Percentiles rank a stretch among this genome's conserved stretches.
Conservation (phyloP, 2,888 invertebrate genomes). For the Dynastes grantii region DNA sequence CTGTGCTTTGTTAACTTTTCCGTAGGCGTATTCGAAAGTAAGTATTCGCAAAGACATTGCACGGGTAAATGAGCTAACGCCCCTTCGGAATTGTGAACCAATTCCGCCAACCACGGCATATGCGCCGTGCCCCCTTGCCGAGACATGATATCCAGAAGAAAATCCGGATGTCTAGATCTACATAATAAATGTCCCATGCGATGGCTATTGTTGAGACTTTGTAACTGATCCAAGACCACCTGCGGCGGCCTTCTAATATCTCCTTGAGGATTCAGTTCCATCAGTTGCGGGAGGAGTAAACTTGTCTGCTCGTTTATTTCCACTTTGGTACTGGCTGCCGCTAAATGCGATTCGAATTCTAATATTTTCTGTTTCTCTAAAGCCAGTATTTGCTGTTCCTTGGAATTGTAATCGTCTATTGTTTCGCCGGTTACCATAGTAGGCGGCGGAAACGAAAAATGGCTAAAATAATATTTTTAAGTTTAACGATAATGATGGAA, state of each 20-base stretch:
- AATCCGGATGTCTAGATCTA: conserved; percentile 90
- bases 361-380: conserved; percentile 85
- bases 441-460: conserved; percentile 82
- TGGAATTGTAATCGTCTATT: conserved; percentile 74
- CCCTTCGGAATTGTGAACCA: conserved; percentile 93
- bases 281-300: conserved; percentile 87
- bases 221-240: conserved; percentile 84
- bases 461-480: conserved; percentile 68
- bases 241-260: conserved; percentile 87
- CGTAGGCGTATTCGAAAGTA: conserved; percentile 80
- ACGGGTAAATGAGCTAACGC: conserved; percentile 91
- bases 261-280: conserved; percentile 89
- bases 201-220: conserved; percentile 82
- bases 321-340: conserved; percentile 90
- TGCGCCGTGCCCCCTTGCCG: conserved; percentile 84
- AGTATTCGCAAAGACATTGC: conserved; percentile 97
- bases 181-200: conserved; percentile 92
- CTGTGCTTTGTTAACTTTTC: conserved; percentile 83
- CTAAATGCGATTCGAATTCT: conserved; percentile 93
- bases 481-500: too few species aligned
- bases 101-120: conserved; percentile 97
- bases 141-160: conserved; percentile 93
- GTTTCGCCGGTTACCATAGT: conserved; percentile 75
- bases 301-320: conserved; percentile 93
- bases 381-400: conserved; percentile 80